Evolutionary conservation across 2,797 vertebrate genomes (phyloP).

Genomic region (Diceros bicornis): DNA sequence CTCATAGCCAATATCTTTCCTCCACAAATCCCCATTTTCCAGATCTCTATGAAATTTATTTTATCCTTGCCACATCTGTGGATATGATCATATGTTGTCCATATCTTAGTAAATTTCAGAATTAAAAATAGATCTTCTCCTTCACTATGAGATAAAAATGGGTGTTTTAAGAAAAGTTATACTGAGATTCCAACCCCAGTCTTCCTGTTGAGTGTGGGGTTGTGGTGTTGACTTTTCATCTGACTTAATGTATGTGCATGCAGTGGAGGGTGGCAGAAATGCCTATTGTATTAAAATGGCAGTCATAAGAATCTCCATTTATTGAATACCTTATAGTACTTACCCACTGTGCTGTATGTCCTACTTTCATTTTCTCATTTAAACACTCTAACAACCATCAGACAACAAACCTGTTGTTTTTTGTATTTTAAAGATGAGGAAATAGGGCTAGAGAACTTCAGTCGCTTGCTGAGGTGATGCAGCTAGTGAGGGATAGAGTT

Average conservation of each 20-base stretch:
- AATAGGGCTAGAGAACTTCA: not conserved
- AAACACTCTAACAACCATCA: not conserved
- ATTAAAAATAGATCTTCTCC: constrained; percentile 4
- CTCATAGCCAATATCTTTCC: not conserved
- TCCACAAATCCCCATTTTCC: not conserved
- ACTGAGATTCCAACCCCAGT: not conserved
- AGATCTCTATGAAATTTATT: constrained; percentile 11
- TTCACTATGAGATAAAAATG: not conserved
- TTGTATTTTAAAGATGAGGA: not conserved
- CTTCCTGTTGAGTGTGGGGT: not conserved
- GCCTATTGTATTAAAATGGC: not conserved
- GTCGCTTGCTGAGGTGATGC: not conserved
- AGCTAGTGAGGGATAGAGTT: not conserved
- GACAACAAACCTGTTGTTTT: not conserved
- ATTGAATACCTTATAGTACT: not conserved
- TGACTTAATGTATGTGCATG: not conserved
- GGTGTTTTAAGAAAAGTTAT: not conserved
- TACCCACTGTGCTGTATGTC: not conserved
- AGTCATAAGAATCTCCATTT: not conserved
- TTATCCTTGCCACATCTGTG: not conserved
- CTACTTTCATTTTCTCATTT: not conserved
- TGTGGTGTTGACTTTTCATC: not conserved
- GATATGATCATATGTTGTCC: not conserved
- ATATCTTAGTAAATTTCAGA: not conserved
- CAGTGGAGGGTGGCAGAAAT: not conserved